Evolutionary conservation across 2,888 invertebrate genomes (phyloP), one percentile per base, ranked within the genome.

Genomic region (Petrophora chlorosata): DNA sequence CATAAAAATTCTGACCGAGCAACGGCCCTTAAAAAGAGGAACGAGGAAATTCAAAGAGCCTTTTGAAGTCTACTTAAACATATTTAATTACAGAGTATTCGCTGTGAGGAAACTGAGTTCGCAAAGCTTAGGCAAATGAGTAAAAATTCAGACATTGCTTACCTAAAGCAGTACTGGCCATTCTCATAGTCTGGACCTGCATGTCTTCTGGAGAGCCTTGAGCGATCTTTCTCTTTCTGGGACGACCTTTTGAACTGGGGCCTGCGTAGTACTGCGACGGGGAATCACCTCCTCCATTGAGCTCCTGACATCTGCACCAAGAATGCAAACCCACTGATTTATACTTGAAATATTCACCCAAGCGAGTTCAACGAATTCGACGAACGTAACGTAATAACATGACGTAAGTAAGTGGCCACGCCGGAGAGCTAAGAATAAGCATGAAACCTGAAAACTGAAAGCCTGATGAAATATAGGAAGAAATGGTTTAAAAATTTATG

Each of bases 201-300:
- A 94, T 83, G 53, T 94, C 94, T 34, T 93, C 93, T 5, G 89
- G 91, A 3, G 92, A 88, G 0, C 88, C 88, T 50, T 91, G 91
- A 5, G 85, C 76, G n/a, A 93, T 74, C 78, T 96, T 96, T 73
- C 96, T 88, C 80, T 97, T 97, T 64, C 96, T 88, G 0, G 96
- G 96, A 14, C 96, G 87, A 0, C 96, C 96, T 83, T 96, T 96
- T 56, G 94, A 94, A 36, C 92, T 93, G 2, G 93, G 88, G 1
- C 91, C 91, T 3, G 91, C 93, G 10, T 91, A 91, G 76, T 93
- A 95, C 72, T 93, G 95, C 51, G 91, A 91, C 22, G 94, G 94
- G 3, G 94, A 94, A 61, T 92, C 93, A 29, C 92, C 91, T 56
- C 92, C 91, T 39, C 87, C 87, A 46, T 84, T 79, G 41, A 83